Conservation (phyloP, 2,888 invertebrate genomes). For the Elysia crispata region DNA sequence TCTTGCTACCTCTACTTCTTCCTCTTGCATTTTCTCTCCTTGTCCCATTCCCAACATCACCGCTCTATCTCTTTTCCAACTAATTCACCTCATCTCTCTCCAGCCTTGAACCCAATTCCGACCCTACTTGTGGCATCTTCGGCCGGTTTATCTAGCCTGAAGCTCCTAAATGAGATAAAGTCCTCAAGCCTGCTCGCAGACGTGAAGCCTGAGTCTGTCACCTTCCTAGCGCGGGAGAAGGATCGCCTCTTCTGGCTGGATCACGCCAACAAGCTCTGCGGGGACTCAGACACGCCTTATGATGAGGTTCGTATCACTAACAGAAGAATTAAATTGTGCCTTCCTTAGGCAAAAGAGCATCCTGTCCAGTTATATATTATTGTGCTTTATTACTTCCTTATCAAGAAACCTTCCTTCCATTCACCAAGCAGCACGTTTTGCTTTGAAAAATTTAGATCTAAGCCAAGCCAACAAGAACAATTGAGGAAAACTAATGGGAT, state of each 20-base stretch:
- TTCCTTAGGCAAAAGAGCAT: too few relatives aligned
- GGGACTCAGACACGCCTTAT: constrained; percentile 1
- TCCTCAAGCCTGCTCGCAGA: constrained; percentile 57
- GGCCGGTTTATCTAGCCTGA: constrained; percentile 58
- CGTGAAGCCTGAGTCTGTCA: constrained; percentile 81
- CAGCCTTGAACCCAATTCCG: constrained; percentile 87
- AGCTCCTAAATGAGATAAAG: constrained; percentile 62
- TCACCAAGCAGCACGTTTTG: neutral
- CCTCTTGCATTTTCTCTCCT: too few relatives aligned
- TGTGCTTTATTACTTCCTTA: too few relatives aligned
- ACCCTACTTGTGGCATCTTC: constrained; percentile 84
- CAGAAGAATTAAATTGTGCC: too few relatives aligned
- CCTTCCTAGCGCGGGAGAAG: constrained; percentile 84
- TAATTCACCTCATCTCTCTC: neutral
- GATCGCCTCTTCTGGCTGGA: constrained; percentile 88
- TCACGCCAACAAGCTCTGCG: constrained; percentile 73
- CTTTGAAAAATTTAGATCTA: too few relatives aligned
- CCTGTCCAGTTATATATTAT: too few relatives aligned
- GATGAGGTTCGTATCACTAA: constrained; percentile 15
- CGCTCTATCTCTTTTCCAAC: too few relatives aligned
- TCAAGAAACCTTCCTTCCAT: neutral
- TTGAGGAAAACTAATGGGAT: too few relatives aligned
- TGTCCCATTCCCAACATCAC: too few relatives aligned
- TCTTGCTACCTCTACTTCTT: too few relatives aligned
- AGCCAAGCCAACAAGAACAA: too few relatives aligned